A percentile compares a stretch with the other conserved stretches of the same genome.
phyloP scores from a whole-genome alignment of 1,140 invertebrate genomes.

The Stegodyphus mimosarum region DNA sequence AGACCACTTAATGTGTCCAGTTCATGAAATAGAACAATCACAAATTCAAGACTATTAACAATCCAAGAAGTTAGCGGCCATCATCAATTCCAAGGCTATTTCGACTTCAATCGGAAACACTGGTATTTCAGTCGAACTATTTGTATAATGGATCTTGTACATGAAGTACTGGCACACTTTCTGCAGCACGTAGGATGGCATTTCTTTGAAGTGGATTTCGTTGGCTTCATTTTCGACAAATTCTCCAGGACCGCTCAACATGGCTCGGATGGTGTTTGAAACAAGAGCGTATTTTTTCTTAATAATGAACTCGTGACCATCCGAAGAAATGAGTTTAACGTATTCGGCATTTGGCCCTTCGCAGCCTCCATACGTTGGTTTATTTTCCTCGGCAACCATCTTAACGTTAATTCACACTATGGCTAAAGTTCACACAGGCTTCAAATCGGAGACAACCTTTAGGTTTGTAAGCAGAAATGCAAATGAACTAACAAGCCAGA shows the following conservation, averaged over 20 bases:
- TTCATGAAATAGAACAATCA: too few relatives aligned
- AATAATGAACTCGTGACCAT: slow-evolving; percentile 98
- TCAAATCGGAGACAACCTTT: too few relatives aligned
- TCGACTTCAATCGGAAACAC: slow-evolving; percentile 98
- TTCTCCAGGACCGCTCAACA: slow-evolving; percentile 87
- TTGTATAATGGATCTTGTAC: slow-evolving; percentile 98
- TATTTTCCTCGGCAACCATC: not conserved
- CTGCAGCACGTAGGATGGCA: slow-evolving; percentile 98
- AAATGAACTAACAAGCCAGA: too few relatives aligned
- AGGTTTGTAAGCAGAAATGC: too few relatives aligned
- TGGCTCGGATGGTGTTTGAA: slow-evolving; percentile 98
- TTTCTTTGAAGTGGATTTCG: slow-evolving; percentile 97
- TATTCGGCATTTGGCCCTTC: slow-evolving; percentile 99
- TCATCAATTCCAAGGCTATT: slow-evolving; percentile 96
- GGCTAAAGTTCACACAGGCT: too few relatives aligned
- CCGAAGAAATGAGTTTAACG: slow-evolving; percentile 96
- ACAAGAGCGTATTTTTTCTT: slow-evolving; percentile 97
- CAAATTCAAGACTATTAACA: slow-evolving; percentile 76
- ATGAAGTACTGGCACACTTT: slow-evolving; percentile 99
- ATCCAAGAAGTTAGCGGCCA: slow-evolving; percentile 99
- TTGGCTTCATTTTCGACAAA: slow-evolving; percentile 99
- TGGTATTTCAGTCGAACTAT: slow-evolving; percentile 99
- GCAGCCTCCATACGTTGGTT: slow-evolving; percentile 84
- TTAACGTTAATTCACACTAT: not conserved
- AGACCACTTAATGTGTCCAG: too few relatives aligned